A percentile compares a stretch with the other conserved stretches of the same genome.
phyloP scores from a whole-genome alignment of 2,888 invertebrate species.

The Drosophila meridiana region DNA sequence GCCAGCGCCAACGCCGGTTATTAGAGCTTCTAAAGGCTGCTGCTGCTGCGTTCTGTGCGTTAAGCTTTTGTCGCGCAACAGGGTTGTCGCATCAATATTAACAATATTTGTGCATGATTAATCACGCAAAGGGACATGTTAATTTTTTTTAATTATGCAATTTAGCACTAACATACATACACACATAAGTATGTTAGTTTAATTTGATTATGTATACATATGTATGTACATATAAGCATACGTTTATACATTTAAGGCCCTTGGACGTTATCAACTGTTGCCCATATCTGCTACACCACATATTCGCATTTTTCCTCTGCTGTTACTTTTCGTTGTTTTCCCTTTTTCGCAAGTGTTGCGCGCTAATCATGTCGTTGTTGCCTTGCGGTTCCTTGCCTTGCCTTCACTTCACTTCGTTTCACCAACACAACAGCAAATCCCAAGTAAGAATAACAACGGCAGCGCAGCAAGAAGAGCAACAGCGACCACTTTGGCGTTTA shows the following conservation, averaged over 20 bases:
- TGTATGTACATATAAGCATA: neutral
- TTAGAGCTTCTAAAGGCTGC: constrained; percentile 21
- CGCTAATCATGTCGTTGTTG: constrained; percentile 46
- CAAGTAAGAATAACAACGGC: constrained; percentile 31
- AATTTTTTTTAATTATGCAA: neutral
- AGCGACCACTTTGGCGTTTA: constrained; percentile 29
- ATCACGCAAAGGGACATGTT: neutral
- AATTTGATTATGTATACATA: neutral
- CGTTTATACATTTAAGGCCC: neutral
- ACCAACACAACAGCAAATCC: constrained; percentile 29
- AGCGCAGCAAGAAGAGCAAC: constrained; percentile 13
- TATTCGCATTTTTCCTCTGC: constrained; percentile 39
- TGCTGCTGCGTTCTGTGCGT: constrained; percentile 32
- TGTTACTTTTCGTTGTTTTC: constrained; percentile 27
- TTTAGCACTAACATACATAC: neutral
- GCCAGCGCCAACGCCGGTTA: constrained; percentile 31
- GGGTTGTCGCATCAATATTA: constrained; percentile 37
- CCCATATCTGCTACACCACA: constrained; percentile 41
- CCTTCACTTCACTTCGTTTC: neutral
- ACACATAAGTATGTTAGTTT: neutral
- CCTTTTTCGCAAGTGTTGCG: constrained; percentile 50
- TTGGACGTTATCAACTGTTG: constrained; percentile 30
- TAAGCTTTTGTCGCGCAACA: constrained; percentile 54
- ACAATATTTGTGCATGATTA: neutral
- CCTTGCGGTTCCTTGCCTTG: constrained; percentile 6